These are phyloP conservation scores for Hydrocynus forskahlii DNA, from an alignment of 2,797 vertebrate species.

Conservation along the genomic window DNA sequence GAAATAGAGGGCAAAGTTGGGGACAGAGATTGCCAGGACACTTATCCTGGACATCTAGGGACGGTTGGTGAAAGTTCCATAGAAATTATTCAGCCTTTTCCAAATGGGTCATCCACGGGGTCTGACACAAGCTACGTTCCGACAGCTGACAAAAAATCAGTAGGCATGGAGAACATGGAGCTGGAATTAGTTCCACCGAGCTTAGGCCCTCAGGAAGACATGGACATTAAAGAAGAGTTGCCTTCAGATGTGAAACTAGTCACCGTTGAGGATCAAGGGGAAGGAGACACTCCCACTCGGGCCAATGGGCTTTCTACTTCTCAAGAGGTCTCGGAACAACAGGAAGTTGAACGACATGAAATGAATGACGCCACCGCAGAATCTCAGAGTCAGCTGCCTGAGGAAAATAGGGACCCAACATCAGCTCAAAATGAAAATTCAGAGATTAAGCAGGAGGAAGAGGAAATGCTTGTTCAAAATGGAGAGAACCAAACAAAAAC, in stretches of 20 bases:
- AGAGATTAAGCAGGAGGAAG: slow-evolving; percentile 77
- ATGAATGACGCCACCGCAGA: slow-evolving; percentile 3
- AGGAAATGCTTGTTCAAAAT: slow-evolving; percentile 67
- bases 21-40: slow-evolving; percentile 38
- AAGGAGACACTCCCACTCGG: slow-evolving; percentile 50
- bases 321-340: slow-evolving; percentile 48
- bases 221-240: slow-evolving; percentile 73
- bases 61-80: slow-evolving; percentile 13
- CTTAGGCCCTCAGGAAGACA: slow-evolving; percentile 49
- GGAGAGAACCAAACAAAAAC: slow-evolving; percentile 35
- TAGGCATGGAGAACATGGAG: slow-evolving; percentile 22
- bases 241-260: slow-evolving; percentile 76
- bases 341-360: slow-evolving; percentile 37
- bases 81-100: slow-evolving; percentile 26
- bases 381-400: slow-evolving; percentile 20
- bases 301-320: slow-evolving; percentile 5
- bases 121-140: background rate
- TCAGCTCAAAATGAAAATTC: slow-evolving; percentile 55
- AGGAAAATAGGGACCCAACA: slow-evolving; percentile 41
- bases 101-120: slow-evolving; percentile 25
- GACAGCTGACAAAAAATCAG: slow-evolving; percentile 21
- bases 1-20: slow-evolving; percentile 59
- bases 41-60: background rate
- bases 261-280: slow-evolving; percentile 74
- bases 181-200: slow-evolving; percentile 15